phyloP scores from a whole-genome alignment of 2,888 invertebrate species.

The Anaspis maculata region DNA sequence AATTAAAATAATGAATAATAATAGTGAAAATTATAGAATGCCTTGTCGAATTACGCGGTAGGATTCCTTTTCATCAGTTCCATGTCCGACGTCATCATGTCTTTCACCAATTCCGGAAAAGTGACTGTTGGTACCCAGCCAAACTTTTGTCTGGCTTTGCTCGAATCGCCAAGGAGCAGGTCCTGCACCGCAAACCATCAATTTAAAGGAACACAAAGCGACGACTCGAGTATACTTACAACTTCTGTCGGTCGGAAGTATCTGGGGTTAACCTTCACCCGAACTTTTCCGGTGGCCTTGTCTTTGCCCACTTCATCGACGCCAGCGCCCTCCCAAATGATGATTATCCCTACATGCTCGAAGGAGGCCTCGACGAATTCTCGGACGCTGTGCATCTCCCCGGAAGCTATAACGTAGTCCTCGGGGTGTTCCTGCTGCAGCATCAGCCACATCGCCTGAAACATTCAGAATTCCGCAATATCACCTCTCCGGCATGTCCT shows the following conservation, averaged over 20 bases:
- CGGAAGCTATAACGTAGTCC: conserved; percentile 97
- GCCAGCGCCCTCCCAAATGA: conserved; percentile 84
- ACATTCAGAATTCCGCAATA: conserved; percentile 3
- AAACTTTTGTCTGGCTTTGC: conserved; percentile 78
- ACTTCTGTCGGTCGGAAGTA: conserved; percentile 98
- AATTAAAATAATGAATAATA: too few relatives aligned
- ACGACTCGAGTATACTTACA: conserved; percentile 60
- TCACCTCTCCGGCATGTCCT: not conserved
- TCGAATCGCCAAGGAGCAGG: conserved; percentile 83
- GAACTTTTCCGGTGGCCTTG: conserved; percentile 59
- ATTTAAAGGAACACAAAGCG: too few relatives aligned
- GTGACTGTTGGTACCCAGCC: conserved; percentile 83
- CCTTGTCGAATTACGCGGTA: conserved; percentile 67
- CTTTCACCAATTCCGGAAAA: conserved; percentile 77
- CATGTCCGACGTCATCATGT: conserved; percentile 91
- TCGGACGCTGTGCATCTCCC: conserved; percentile 87
- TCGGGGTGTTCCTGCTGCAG: conserved; percentile 85
- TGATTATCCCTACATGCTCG: conserved; percentile 66
- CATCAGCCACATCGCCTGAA: conserved; percentile 98
- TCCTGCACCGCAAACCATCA: too few relatives aligned
- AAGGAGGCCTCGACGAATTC: conserved; percentile 95
- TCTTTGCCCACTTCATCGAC: conserved; percentile 70
- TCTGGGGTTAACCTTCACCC: conserved; percentile 85
- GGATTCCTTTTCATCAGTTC: conserved; percentile 87
- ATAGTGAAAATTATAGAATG: too few relatives aligned